Evolutionary conservation across 1,140 invertebrate species (phyloP).

Genomic region (Atta texana): DNA sequence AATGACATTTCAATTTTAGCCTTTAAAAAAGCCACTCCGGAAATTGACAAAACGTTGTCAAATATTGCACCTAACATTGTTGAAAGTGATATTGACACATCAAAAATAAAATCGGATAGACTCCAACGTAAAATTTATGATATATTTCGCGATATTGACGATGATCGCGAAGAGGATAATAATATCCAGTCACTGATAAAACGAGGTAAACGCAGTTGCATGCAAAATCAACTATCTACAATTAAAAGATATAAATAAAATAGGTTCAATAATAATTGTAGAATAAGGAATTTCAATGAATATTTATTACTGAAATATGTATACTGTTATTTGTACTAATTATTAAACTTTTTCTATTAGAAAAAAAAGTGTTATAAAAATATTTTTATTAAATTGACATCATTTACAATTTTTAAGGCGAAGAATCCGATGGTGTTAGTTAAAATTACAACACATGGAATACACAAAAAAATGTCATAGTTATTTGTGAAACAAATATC

Average conservation of each 20-base stretch:
- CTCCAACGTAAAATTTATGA: slow-evolving; percentile 10
- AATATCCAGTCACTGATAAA: neutral
- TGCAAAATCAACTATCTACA: neutral
- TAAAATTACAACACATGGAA: too few species aligned
- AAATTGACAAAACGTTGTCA: neutral
- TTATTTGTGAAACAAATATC: too few species aligned
- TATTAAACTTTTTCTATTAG: neutral
- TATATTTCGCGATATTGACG: neutral
- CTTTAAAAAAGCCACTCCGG: neutral
- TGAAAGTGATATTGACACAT: neutral
- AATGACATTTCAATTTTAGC: slow-evolving; percentile 16
- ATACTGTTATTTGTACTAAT: neutral
- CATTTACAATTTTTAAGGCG: too few species aligned
- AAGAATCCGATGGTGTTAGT: too few species aligned
- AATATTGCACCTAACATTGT: neutral
- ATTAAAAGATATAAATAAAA: slow-evolving; percentile 6
- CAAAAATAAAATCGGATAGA: neutral
- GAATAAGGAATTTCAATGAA: neutral
- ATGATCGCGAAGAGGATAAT: neutral
- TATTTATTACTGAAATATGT: neutral
- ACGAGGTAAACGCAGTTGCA: slow-evolving; percentile 13
- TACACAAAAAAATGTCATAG: too few species aligned
- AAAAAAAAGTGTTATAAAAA: too few species aligned
- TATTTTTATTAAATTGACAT: too few species aligned
- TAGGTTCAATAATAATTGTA: neutral